phyloP scores from a whole-genome alignment of 1,140 invertebrate genomes.

The Rhyacophila brunnea region DNA sequence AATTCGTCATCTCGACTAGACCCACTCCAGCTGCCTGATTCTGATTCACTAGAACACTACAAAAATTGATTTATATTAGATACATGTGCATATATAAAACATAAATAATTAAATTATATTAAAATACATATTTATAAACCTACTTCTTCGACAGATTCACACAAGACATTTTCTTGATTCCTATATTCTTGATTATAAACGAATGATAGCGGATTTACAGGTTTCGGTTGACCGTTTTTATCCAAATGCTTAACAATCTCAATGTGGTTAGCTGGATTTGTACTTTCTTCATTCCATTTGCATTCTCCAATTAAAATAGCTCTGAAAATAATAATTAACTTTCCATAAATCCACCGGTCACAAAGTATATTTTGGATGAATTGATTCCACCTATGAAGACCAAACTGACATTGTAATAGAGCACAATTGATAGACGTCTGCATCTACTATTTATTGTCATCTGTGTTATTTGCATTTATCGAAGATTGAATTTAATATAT shows the following conservation, averaged over 20 bases:
- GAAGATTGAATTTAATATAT: no score
- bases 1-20: constrained; percentile 51
- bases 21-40: constrained; percentile 29
- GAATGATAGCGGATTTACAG: constrained; percentile 13
- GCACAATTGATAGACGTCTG: no score
- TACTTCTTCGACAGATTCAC: constrained; percentile 30
- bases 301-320: constrained; percentile 29
- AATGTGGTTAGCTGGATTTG: background rate
- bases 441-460: no score
- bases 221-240: constrained; percentile 3
- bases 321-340: constrained; percentile 20
- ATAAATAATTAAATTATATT: background rate
- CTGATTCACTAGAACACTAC: constrained; percentile 23
- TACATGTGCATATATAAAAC: no score
- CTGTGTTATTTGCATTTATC: no score
- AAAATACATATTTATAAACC: constrained; percentile 1
- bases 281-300: constrained; percentile 28
- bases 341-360: no score
- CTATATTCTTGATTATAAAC: constrained; percentile 25
- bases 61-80: background rate
- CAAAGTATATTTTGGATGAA: no score
- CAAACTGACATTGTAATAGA: no score
- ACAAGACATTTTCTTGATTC: constrained; percentile 1
- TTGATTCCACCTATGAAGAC: no score
- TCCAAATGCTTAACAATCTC: background rate